Conservation (phyloP, 2,888 invertebrate genomes). For the Anodontia alba region DNA sequence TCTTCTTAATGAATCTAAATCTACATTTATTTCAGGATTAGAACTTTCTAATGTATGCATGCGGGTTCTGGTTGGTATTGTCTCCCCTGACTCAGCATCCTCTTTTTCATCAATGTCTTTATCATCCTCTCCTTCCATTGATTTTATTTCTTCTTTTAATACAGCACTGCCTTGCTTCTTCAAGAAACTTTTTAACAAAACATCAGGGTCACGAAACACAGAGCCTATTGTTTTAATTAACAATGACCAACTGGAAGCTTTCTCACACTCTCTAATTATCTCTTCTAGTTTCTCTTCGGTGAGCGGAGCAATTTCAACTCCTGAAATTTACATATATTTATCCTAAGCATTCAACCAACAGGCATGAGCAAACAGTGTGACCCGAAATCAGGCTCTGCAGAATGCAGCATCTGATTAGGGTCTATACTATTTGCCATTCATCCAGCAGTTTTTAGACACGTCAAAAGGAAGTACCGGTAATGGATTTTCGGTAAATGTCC, state of each 20-base stretch:
- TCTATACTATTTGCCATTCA: too few species aligned
- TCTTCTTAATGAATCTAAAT: conserved; percentile 88
- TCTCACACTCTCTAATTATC: conserved; percentile 91
- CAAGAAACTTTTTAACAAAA: conserved; percentile 91
- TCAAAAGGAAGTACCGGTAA: neutral
- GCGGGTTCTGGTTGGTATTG: conserved; percentile 10
- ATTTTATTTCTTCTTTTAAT: conserved; percentile 81
- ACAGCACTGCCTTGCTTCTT: conserved; percentile 65
- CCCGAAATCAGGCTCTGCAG: too few species aligned
- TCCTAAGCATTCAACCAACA: too few species aligned
- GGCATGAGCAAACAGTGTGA: too few species aligned
- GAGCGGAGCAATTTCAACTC: conserved; percentile 83
- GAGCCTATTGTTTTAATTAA: conserved; percentile 91
- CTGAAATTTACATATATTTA: conserved; percentile 30
- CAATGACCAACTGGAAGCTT: conserved; percentile 89
- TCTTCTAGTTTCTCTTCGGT: conserved; percentile 91
- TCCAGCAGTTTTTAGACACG: too few species aligned
- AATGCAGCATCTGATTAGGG: too few species aligned
- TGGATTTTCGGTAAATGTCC: neutral
- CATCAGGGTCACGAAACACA: conserved; percentile 90
- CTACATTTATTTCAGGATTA: conserved; percentile 72
- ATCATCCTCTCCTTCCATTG: conserved; percentile 92
- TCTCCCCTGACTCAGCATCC: conserved; percentile 57
- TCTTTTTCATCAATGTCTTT: conserved; percentile 91
- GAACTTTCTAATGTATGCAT: neutral